A percentile compares a stretch with the other conserved stretches of the same genome.
Conservation (phyloP, 2,888 invertebrate species). For the Augiades crinisus region DNA sequence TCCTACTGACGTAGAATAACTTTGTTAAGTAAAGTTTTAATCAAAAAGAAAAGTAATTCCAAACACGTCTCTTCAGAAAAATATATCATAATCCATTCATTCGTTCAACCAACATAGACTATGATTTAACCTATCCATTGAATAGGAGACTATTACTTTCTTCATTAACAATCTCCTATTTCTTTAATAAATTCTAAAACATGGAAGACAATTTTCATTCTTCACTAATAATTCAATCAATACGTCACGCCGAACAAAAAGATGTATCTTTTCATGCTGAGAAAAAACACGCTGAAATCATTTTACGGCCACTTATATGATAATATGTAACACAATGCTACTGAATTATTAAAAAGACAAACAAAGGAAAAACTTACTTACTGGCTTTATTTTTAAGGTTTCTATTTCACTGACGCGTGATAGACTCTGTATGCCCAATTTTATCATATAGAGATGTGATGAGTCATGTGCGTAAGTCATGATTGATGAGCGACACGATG, state of each 20-base stretch:
- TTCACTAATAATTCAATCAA: background rate
- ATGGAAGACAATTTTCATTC: too few relatives aligned
- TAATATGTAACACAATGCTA: conserved; percentile 17
- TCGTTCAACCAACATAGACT: too few relatives aligned
- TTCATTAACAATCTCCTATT: too few relatives aligned
- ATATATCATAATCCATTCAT: too few relatives aligned
- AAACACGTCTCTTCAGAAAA: too few relatives aligned
- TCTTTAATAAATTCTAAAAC: too few relatives aligned
- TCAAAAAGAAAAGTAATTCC: too few relatives aligned
- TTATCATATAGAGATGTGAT: conserved; percentile 23
- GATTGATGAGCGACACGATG: conserved; percentile 29
- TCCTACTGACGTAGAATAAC: background rate
- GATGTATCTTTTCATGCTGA: background rate
- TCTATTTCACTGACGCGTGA: background rate
- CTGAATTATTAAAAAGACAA: background rate
- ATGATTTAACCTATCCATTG: too few relatives aligned
- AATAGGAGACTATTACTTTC: too few relatives aligned
- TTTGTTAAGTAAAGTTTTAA: too few relatives aligned
- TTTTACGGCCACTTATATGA: conserved; percentile 9
- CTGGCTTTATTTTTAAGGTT: conserved; percentile 1
- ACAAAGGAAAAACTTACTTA: background rate
- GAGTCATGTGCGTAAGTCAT: conserved; percentile 30
- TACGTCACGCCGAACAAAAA: background rate
- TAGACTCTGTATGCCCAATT: conserved; percentile 7
- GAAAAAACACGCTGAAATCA: conserved; percentile 9